phyloP scores from a whole-genome alignment of 1,140 invertebrate genomes.

The Aphidius ervi region DNA sequence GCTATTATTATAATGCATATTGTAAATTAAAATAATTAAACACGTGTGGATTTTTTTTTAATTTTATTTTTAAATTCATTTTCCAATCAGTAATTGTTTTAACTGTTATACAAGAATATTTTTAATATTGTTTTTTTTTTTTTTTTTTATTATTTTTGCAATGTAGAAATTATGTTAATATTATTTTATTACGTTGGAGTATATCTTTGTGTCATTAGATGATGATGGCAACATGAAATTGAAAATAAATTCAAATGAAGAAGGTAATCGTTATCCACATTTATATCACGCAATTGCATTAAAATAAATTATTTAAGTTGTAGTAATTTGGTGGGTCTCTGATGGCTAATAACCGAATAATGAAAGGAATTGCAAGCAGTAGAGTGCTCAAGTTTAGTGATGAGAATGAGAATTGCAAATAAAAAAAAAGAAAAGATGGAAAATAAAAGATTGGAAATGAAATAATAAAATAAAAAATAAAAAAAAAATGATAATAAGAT shows the following conservation, averaged over 20 bases:
- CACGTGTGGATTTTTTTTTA: too few relatives aligned
- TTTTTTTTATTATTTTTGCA: too few relatives aligned
- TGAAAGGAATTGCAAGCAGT: constrained; percentile 40
- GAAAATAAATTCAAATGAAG: constrained; percentile 39
- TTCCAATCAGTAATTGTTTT: too few relatives aligned
- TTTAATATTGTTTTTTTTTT: too few relatives aligned
- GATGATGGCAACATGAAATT: constrained; percentile 24
- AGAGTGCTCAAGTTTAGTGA: constrained; percentile 14
- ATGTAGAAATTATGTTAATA: too few relatives aligned
- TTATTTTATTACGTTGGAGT: too few relatives aligned
- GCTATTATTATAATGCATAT: too few relatives aligned
- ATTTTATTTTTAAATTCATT: too few relatives aligned
- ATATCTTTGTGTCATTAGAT: too few relatives aligned
- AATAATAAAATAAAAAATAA: constrained; percentile 30
- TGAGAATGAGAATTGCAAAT: constrained; percentile 1
- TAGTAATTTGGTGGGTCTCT: constrained; percentile 50
- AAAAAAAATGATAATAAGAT: constrained; percentile 1
- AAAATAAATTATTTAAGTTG: constrained; percentile 54
- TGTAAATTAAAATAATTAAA: too few relatives aligned
- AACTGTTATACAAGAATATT: too few relatives aligned
- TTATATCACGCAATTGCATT: constrained; percentile 47
- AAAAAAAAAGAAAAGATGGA: constrained; percentile 21
- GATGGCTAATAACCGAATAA: constrained; percentile 54
- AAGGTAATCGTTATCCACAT: constrained; percentile 36
- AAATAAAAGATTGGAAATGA: constrained; percentile 23